Conservation (phyloP, 2,113 vertebrate genomes). For the Nerophis ophidion region DNA sequence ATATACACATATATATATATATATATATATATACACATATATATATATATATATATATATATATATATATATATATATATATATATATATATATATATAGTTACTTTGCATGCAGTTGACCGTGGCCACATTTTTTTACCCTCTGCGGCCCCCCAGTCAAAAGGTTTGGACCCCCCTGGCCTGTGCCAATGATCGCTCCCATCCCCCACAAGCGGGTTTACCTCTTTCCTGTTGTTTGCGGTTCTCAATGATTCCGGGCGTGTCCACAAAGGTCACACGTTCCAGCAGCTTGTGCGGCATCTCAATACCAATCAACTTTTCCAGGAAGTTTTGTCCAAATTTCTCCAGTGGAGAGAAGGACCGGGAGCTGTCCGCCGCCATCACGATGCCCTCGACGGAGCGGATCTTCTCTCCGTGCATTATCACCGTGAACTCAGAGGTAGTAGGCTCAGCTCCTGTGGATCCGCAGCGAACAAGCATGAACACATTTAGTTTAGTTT, state of each 20-base stretch:
- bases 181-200: neutral
- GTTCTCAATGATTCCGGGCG: slow-evolving; percentile 96
- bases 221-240: slow-evolving; percentile 98
- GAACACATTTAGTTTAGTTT: neutral
- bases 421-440: slow-evolving; percentile 96
- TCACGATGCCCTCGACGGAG: slow-evolving; percentile 95
- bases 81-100: too few species aligned
- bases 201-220: slow-evolving; percentile 36
- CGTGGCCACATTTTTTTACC: too few species aligned
- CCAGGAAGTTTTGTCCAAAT: slow-evolving; percentile 96
- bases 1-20: too few species aligned
- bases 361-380: slow-evolving; percentile 93
- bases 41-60: too few species aligned
- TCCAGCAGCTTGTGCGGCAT: slow-evolving; percentile 96
- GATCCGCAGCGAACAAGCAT: neutral
- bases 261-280: slow-evolving; percentile 93
- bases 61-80: too few species aligned
- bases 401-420: slow-evolving; percentile 96
- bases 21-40: too few species aligned
- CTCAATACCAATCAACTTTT: slow-evolving; percentile 95
- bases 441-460: slow-evolving; percentile 94
- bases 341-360: slow-evolving; percentile 96
- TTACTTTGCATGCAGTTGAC: too few species aligned
- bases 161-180: too few species aligned
- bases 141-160: too few species aligned